Evolutionary conservation across 2,888 invertebrate genomes (phyloP).

Genomic region (Acrobasis consociella): DNA sequence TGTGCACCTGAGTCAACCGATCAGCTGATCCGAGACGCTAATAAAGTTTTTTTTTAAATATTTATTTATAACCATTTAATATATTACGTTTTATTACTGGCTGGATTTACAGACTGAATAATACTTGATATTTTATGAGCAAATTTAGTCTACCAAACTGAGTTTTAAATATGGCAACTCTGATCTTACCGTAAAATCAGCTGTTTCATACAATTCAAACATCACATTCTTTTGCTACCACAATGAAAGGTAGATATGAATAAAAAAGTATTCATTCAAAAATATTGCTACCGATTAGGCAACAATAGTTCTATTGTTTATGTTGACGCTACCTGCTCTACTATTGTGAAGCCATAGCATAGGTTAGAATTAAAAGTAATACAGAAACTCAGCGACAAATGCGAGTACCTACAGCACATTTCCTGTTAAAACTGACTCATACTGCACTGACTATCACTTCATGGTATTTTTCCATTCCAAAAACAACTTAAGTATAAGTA

Average conservation of each 20-base stretch:
- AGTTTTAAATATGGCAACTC: no score
- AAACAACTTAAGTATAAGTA: neutral
- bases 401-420: constrained; percentile 5
- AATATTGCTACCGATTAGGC: neutral
- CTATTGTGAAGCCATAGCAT: constrained; percentile 8
- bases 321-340: constrained; percentile 12
- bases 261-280: neutral
- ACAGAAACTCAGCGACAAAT: constrained; percentile 15
- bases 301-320: neutral
- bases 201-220: neutral
- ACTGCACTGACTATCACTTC: neutral
- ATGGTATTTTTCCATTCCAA: constrained; percentile 15
- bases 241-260: neutral
- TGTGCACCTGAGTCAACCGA: no score
- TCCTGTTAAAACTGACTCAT: constrained; percentile 19
- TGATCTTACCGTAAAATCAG: neutral
- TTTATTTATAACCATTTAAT: no score
- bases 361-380: constrained; percentile 16
- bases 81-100: no score
- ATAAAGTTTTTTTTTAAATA: no score
- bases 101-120: no score
- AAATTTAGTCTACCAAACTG: no score
- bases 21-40: no score
- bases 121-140: no score
- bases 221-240: no score